Evolutionary conservation across 2,888 invertebrate genomes (phyloP).

Genomic region (Axea sp.): DNA sequence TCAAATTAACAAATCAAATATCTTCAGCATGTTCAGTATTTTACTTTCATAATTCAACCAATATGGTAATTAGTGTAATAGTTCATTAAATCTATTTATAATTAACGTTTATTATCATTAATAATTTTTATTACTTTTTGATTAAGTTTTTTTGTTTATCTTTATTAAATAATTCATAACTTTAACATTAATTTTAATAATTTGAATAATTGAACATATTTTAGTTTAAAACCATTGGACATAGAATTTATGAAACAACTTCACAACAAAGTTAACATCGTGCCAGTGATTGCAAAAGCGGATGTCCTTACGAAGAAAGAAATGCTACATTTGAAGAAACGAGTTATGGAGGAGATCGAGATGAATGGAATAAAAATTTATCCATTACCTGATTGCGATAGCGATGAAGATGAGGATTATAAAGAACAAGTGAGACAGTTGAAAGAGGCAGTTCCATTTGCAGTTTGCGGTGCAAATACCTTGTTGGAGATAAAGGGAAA

Average conservation of each 20-base stretch:
- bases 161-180: too few species aligned
- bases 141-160: too few species aligned
- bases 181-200: too few species aligned
- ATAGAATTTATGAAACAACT: conserved; percentile 98
- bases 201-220: background rate
- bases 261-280: conserved; percentile 97
- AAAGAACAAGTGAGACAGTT: conserved; percentile 95
- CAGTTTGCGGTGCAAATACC: conserved; percentile 97
- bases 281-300: conserved; percentile 98
- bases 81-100: too few species aligned
- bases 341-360: conserved; percentile 94
- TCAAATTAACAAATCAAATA: too few species aligned
- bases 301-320: conserved; percentile 97
- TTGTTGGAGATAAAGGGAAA: conserved; percentile 94
- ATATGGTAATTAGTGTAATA: too few species aligned
- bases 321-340: conserved; percentile 90
- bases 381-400: conserved; percentile 93
- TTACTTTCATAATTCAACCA: too few species aligned
- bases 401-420: conserved; percentile 98
- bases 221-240: conserved; percentile 93
- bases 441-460: conserved; percentile 97
- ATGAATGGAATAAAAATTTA: conserved; percentile 96
- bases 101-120: too few species aligned
- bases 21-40: too few species aligned
- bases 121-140: too few species aligned